Percentiles rank a stretch among this genome's conserved stretches.
phyloP scores from a whole-genome alignment of 2,888 invertebrate species.

The Acholoe squamosa region DNA sequence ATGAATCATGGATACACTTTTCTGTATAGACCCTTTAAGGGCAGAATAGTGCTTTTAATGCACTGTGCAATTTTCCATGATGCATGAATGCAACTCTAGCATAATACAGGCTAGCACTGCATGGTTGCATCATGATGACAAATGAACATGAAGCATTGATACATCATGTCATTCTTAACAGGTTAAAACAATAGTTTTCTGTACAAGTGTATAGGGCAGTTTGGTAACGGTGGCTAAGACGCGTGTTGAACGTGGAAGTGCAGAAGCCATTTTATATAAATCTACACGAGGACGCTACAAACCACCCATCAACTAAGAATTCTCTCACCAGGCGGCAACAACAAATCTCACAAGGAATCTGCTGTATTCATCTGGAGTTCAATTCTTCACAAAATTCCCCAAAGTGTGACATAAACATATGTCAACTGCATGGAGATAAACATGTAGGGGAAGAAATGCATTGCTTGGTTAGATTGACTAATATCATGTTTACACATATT shows the following conservation, averaged over 20 bases:
- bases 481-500: too few relatives aligned
- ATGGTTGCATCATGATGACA: too few relatives aligned
- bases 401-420: neutral
- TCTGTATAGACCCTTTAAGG: neutral
- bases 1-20: neutral
- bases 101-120: neutral
- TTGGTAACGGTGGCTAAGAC: too few relatives aligned
- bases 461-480: slow-evolving; percentile 36
- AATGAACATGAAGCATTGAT: too few relatives aligned
- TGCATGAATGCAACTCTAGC: neutral
- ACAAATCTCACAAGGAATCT: neutral
- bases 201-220: slow-evolving; percentile 26
- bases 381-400: neutral
- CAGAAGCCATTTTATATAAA: slow-evolving; percentile 36
- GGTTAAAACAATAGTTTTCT: neutral
- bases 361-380: neutral
- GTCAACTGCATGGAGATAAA: neutral
- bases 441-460: slow-evolving; percentile 25
- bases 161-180: too few relatives aligned
- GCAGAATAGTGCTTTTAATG: too few relatives aligned
- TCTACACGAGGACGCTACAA: slow-evolving; percentile 24
- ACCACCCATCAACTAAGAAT: neutral
- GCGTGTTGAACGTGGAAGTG: neutral
- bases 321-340: slow-evolving; percentile 1
- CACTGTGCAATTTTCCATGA: too few relatives aligned